A percentile compares a stretch with the other conserved stretches of the same genome.
These are phyloP conservation scores for Apostichopus parvimensis DNA, from an alignment of 35 echinoderm and acorn worm genomes.

Conservation along the genomic window DNA sequence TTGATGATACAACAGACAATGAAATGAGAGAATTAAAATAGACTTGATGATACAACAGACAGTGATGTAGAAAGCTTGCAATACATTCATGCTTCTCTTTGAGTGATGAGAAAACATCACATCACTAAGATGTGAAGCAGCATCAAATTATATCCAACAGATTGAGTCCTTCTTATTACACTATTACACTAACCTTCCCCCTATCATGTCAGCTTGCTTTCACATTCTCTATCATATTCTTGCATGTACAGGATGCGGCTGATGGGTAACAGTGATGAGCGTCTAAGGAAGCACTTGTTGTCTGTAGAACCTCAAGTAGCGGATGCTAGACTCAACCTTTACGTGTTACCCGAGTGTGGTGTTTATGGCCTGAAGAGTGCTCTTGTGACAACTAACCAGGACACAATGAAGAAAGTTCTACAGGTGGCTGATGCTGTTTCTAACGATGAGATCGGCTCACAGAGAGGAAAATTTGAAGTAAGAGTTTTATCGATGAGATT, in stretches of 20 bases:
- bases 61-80: too few species aligned
- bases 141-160: too few species aligned
- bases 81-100: too few species aligned
- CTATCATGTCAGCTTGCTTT: neutral
- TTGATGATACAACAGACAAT: too few species aligned
- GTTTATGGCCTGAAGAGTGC: constrained; percentile 56
- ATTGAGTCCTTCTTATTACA: too few species aligned
- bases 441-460: constrained; percentile 30
- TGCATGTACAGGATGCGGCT: constrained; percentile 65
- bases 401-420: constrained; percentile 48
- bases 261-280: constrained; percentile 25
- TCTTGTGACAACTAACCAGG: constrained; percentile 25
- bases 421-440: constrained; percentile 40
- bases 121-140: too few species aligned
- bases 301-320: constrained; percentile 31
- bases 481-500: neutral
- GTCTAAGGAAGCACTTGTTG: constrained; percentile 28
- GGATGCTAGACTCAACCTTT: constrained; percentile 49
- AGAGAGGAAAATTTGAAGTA: constrained; percentile 74
- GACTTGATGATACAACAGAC: too few species aligned
- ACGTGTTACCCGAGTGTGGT: constrained; percentile 37
- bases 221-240: neutral
- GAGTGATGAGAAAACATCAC: too few species aligned
- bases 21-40: too few species aligned
- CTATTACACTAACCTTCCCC: too few species aligned